Evolutionary conservation across 2,888 invertebrate species (phyloP).

Genomic region (Amaurobius ferox): DNA sequence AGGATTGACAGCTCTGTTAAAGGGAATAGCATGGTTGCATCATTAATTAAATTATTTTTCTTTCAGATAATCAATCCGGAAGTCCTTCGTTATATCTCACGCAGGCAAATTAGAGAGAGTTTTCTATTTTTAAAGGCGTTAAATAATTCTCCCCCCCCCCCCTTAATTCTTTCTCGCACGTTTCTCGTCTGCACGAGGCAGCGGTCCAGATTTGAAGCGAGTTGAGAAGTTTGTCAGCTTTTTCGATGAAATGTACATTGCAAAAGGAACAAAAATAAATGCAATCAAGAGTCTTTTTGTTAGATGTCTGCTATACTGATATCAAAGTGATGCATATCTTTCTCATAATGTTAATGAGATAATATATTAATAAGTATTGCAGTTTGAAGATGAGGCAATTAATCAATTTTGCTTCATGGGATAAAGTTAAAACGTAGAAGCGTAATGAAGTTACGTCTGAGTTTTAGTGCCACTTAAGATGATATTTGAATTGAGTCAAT

Average conservation of each 20-base stretch:
- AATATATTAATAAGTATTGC: too few relatives aligned
- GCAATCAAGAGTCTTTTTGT: not conserved
- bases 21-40: not conserved
- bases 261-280: not conserved
- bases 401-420: too few relatives aligned
- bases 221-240: not conserved
- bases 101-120: conserved; percentile 31
- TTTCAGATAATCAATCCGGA: conserved; percentile 17
- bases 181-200: not conserved
- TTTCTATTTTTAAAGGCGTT: conserved; percentile 28
- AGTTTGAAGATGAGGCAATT: too few relatives aligned
- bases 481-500: too few relatives aligned
- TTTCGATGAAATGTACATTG: not conserved
- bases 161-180: not conserved
- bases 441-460: too few relatives aligned
- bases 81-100: not conserved
- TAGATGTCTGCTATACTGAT: not conserved
- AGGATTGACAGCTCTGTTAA: conserved; percentile 9
- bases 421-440: too few relatives aligned
- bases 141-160: not conserved
- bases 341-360: too few relatives aligned
- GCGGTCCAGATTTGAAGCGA: not conserved
- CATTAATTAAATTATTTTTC: conserved; percentile 14
- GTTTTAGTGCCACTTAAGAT: too few relatives aligned
- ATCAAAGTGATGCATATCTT: not conserved